These are phyloP conservation scores for Scolopax mira DNA, from an alignment of 2,113 vertebrate species.

Conservation along the genomic window DNA sequence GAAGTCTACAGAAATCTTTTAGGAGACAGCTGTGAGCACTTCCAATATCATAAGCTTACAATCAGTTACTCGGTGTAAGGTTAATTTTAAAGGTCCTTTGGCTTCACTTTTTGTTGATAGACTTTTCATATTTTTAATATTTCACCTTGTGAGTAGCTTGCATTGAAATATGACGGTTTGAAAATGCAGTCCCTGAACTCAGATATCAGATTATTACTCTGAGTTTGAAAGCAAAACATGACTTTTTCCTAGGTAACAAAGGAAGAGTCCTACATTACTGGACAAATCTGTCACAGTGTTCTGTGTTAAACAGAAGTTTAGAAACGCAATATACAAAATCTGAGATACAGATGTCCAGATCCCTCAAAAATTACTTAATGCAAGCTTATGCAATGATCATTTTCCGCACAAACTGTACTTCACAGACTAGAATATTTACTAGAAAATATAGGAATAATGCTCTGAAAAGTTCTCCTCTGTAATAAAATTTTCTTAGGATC, in stretches of 20 bases:
- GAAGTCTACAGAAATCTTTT: neutral
- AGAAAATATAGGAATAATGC: neutral
- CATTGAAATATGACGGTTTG: neutral
- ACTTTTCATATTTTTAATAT: slow-evolving; percentile 19
- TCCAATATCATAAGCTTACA: slow-evolving; percentile 18
- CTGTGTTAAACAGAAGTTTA: neutral
- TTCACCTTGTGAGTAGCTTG: neutral
- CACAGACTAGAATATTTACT: neutral
- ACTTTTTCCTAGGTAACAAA: slow-evolving; percentile 14
- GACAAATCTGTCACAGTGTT: neutral
- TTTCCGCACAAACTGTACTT: neutral
- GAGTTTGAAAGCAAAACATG: slow-evolving; percentile 3
- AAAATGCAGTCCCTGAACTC: slow-evolving; percentile 10
- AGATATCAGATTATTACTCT: slow-evolving; percentile 19
- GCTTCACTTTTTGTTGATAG: neutral
- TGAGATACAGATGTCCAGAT: neutral
- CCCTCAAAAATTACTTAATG: neutral
- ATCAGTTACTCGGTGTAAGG: slow-evolving; percentile 29
- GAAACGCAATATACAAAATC: neutral
- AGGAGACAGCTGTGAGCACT: slow-evolving; percentile 5
- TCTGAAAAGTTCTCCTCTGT: neutral
- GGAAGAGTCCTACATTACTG: neutral
- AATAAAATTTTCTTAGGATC: neutral
- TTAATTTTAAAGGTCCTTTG: slow-evolving; percentile 11
- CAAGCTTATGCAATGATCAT: neutral